Evolutionary conservation across 2,888 invertebrate species (phyloP), one percentile per base, ranked within the genome.

Genomic region (Gastrophysa polygoni): DNA sequence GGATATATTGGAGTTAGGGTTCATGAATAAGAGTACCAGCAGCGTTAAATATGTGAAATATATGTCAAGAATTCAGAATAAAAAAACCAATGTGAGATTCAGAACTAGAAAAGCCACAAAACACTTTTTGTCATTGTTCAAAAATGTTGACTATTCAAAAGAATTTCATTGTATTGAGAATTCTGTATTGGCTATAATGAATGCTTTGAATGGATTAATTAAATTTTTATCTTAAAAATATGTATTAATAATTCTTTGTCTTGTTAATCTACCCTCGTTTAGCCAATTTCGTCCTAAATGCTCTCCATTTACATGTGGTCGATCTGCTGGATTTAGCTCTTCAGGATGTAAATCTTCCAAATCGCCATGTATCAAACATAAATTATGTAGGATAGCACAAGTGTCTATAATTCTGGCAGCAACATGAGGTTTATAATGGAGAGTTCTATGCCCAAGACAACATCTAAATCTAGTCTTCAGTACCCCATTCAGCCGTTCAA

Each of bases 361-460:
- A 20, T 24, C 20, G 17, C 16, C 47, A 47, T 47, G 21, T 20
- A 20, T 47, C 18, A 47, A 47, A 47, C 21, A 10, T 8, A 21
- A 8, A 48, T 48, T 57, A 43, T 49, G 49, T 48, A 51, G 43
- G 21, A 57, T 49, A 32, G 38, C 49, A 57, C 57, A 57, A 49
- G 28, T 34, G 46, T 61, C 20, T 14, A 57, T 48, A 34, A 61
- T 61, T 34, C 51, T 57, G 29, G 57, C 57, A 57, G 57, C 61
- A 24, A 24, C 21, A 38, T 38, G 20, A 17, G 61, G 61, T 24
- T 49, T 48, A 32, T 55, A 57, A 61, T 57, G 56, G 5, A 57
- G 21, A 24, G 49, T 57, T 20, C 24, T 24, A 24, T 24, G 24
- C n/a, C n/a, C n/a, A n/a, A n/a, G n/a, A n/a, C n/a, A n/a, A n/a